Evolutionary conservation across 2,797 vertebrate genomes (phyloP), one percentile per base, ranked within the genome.

Genomic region (Petrocephalus sullivani): DNA sequence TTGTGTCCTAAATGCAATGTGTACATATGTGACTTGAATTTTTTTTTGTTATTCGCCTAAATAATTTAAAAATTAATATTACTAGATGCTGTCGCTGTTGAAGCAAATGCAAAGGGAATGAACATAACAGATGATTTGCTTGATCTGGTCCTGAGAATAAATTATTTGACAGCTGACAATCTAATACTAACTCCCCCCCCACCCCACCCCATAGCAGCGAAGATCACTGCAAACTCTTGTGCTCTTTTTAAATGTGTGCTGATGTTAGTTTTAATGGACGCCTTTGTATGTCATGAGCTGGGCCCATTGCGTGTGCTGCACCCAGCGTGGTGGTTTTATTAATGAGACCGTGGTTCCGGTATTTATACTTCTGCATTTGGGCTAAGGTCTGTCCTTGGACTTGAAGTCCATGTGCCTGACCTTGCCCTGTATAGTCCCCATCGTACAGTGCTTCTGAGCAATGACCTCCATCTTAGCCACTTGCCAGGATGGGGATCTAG

Each of bases 61-160:
- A 92, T 90, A 95, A 95, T 95, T 94, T 94, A 95, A 95, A 90
- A 91, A 92, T 88, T 94, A 49, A 37, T 78, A 19, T 78, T 78
- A 46, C 71, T 78, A 78, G 71, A 78, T 78, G 37, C 71, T 78
- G 71, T 78, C 71, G 37, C 37, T 78, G 71, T 86, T 86, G 41
- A 86, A 41, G 28, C 33, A 33, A 85, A 82, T 46, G 78, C 82
- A 85, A 88, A 85, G 23, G 54, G 58, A n/a, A 53, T 21, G 23
- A 71, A 14, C 28, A 3, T 5, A 64, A 88, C 23, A 54, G n/a
- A 84, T 54, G 21, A 46, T n/a, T 87, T 60, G 41, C 37, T 86
- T 21, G 28, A 61, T 86, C 54, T 61, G 56, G 33, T 86, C 53
- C 19, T 46, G 58, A 41, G 41, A 49, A 56, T 9, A 37, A 86